Conservation (phyloP, 2,888 invertebrate genomes). For the Tetropium fuscum region DNA sequence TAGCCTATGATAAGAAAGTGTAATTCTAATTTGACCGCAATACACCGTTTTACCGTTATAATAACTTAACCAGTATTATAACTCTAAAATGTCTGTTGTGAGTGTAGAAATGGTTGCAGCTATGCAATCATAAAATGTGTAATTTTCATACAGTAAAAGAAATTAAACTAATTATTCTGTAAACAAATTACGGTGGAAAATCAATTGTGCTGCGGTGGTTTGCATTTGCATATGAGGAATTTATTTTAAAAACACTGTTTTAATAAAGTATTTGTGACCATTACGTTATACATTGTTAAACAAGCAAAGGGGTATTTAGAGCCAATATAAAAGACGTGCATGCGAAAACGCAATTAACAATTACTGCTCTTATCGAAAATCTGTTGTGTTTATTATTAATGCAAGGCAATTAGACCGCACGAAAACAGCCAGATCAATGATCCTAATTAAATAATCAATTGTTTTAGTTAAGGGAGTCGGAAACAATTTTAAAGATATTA, state of each 20-base stretch:
- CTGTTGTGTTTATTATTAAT: slow-evolving; percentile 68
- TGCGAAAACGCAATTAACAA: slow-evolving; percentile 68
- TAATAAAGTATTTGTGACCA: slow-evolving; percentile 46
- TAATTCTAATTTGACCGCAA: no score
- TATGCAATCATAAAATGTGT: no score
- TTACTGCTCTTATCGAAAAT: slow-evolving; percentile 66
- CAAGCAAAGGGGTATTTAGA: slow-evolving; percentile 59
- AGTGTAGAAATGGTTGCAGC: no score
- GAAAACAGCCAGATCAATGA: slow-evolving; percentile 63
- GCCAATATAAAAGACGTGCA: slow-evolving; percentile 58
- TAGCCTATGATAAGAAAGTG: no score
- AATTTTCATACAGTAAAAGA: no score
- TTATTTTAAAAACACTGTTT: slow-evolving; percentile 25
- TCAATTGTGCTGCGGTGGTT: slow-evolving; percentile 3
- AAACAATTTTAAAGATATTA: slow-evolving; percentile 7
- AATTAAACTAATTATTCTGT: no score
- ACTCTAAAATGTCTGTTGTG: no score
- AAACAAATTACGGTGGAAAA: background rate
- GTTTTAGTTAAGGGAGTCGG: slow-evolving; percentile 48
- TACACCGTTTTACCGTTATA: no score
- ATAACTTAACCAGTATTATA: no score
- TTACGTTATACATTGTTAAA: slow-evolving; percentile 57
- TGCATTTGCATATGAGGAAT: background rate
- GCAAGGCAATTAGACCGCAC: slow-evolving; percentile 66
- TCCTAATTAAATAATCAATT: slow-evolving; percentile 66